Percentiles rank a stretch among this genome's conserved stretches.
Evolutionary conservation across 2,888 invertebrate genomes (phyloP).

Genomic region (Chamaedrilus cognettii): DNA sequence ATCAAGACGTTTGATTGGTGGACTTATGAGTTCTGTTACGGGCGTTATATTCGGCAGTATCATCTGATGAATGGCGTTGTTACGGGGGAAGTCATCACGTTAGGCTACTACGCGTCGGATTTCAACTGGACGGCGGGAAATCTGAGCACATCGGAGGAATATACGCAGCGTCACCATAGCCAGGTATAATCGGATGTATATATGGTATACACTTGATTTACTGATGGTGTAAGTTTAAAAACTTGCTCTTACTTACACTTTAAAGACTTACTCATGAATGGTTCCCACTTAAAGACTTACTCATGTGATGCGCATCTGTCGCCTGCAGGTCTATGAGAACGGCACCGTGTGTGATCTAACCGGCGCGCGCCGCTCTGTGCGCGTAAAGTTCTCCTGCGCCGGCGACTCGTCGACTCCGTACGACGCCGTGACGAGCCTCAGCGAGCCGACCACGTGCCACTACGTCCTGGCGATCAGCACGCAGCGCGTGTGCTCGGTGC

Average conservation of each 20-base stretch:
- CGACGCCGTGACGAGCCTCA: not conserved
- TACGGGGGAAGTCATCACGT: conserved; percentile 28
- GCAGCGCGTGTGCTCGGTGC: not conserved
- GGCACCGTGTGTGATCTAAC: conserved; percentile 61
- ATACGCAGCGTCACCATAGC: not conserved
- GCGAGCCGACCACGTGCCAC: not conserved
- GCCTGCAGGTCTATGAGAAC: conserved; percentile 60
- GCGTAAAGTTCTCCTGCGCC: conserved; percentile 49
- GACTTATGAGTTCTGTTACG: conserved; percentile 63
- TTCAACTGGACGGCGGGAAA: conserved; percentile 53
- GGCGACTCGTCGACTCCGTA: not conserved
- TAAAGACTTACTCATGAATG: too few relatives aligned
- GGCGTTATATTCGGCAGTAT: conserved; percentile 59
- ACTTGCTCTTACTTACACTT: too few relatives aligned
- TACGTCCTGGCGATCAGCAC: not conserved
- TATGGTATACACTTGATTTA: too few relatives aligned
- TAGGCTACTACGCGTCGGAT: conserved; percentile 51
- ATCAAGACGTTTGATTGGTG: conserved; percentile 61
- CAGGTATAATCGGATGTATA: too few relatives aligned
- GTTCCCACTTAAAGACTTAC: too few relatives aligned
- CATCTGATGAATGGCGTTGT: conserved; percentile 42
- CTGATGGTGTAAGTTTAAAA: too few relatives aligned
- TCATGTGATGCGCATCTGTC: conserved; percentile 45
- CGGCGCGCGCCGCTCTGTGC: conserved; percentile 54
- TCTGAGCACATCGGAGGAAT: not conserved